phyloP scores from a whole-genome alignment of 2,888 invertebrate species.

The Troilus luridus region DNA sequence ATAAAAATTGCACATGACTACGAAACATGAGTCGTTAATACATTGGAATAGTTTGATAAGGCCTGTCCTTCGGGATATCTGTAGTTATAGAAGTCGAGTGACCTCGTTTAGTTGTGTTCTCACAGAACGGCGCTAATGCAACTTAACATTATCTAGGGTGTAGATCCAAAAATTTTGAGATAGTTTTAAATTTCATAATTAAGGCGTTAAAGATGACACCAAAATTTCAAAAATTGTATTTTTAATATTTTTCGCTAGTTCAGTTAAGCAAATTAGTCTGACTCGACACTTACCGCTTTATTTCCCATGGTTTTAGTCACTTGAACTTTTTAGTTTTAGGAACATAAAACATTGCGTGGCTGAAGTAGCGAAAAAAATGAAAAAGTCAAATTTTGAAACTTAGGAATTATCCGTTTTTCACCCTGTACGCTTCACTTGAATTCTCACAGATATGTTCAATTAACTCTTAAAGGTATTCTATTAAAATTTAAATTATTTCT shows the following conservation, averaged over 20 bases:
- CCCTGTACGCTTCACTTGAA: neutral
- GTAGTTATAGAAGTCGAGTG: conserved; percentile 8
- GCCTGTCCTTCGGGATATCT: conserved; percentile 23
- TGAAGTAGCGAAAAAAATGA: too few species aligned
- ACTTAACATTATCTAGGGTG: neutral
- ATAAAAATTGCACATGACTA: neutral
- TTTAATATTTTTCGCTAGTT: too few species aligned
- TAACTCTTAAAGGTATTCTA: neutral
- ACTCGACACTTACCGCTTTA: too few species aligned
- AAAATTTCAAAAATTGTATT: too few species aligned
- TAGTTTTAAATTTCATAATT: too few species aligned
- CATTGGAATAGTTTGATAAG: neutral
- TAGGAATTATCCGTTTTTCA: too few species aligned
- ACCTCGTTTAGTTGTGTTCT: conserved; percentile 23
- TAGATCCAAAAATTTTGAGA: neutral
- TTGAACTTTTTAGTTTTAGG: too few species aligned
- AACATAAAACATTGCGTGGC: too few species aligned
- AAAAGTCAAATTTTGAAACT: too few species aligned
- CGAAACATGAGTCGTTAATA: neutral
- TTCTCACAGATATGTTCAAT: neutral
- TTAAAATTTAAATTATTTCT: neutral
- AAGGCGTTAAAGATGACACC: too few species aligned
- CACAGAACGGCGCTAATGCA: neutral
- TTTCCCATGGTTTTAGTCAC: too few species aligned
- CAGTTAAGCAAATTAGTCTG: too few species aligned